phyloP scores from a whole-genome alignment of 2,888 invertebrate species.

The Meliscaeva auricollis region DNA sequence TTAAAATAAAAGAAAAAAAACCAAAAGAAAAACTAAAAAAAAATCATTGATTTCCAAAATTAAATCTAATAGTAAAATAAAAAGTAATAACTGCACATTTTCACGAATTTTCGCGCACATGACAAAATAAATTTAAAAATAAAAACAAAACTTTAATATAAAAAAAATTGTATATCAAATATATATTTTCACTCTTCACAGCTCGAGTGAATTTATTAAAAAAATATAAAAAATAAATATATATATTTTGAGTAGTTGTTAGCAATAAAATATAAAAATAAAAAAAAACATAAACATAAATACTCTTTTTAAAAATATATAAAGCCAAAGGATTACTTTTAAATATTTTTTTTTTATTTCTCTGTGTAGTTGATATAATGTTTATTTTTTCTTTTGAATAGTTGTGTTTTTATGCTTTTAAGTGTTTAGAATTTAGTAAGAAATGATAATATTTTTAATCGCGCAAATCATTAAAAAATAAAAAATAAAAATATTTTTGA shows the following conservation, averaged over 20 bases:
- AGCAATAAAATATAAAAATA: slow-evolving; percentile 52
- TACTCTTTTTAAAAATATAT: slow-evolving; percentile 71
- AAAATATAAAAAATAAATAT: slow-evolving; percentile 43
- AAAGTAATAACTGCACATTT: slow-evolving; percentile 60
- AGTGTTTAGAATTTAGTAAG: slow-evolving; percentile 71
- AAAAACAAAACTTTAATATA: slow-evolving; percentile 59
- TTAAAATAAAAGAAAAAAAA: slow-evolving; percentile 46
- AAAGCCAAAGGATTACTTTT: slow-evolving; percentile 75
- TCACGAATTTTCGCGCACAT: slow-evolving; percentile 74
- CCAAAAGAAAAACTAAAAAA: slow-evolving; percentile 16
- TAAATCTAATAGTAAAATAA: slow-evolving; percentile 51
- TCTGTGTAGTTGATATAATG: slow-evolving; percentile 70
- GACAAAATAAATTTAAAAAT: slow-evolving; percentile 61
- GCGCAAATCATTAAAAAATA: slow-evolving; percentile 61
- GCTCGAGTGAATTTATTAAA: slow-evolving; percentile 56
- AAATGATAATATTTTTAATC: slow-evolving; percentile 55
- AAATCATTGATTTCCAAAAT: slow-evolving; percentile 69
- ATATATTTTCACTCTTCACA: slow-evolving; percentile 68
- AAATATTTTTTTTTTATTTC: slow-evolving; percentile 55
- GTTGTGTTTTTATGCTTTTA: slow-evolving; percentile 76
- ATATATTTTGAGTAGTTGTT: slow-evolving; percentile 74
- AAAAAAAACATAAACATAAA: slow-evolving; percentile 51
- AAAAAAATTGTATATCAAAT: slow-evolving; percentile 61
- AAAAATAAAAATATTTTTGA: slow-evolving; percentile 58
- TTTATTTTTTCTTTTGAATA: slow-evolving; percentile 40